Conservation (phyloP, 2,113 vertebrate species). For the Cheirogaleus medius region DNA sequence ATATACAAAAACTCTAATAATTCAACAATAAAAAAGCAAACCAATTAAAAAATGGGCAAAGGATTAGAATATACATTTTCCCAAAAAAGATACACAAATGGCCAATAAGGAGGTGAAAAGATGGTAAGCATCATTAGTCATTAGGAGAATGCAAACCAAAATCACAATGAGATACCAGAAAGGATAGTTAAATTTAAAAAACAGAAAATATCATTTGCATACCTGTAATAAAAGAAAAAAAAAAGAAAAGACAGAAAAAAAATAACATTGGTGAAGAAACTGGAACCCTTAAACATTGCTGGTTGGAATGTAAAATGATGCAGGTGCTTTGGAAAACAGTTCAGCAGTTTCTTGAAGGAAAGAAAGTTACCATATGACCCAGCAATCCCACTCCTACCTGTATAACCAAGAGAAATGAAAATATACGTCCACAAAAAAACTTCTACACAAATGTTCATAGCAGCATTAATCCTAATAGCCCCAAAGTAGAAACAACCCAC, state of each 20-base stretch:
- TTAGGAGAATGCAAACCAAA: conserved; percentile 16
- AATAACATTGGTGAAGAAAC: not conserved
- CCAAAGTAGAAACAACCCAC: not conserved
- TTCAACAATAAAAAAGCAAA: not conserved
- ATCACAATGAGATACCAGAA: not conserved
- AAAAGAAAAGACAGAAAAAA: not conserved
- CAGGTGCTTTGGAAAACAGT: not conserved
- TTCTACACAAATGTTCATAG: not conserved
- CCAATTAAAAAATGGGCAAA: not conserved
- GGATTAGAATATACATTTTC: not conserved
- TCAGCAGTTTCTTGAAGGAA: not conserved
- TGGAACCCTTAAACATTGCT: not conserved
- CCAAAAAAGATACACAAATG: not conserved
- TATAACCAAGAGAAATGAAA: conserved; percentile 9
- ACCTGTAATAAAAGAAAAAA: no score
- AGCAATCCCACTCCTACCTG: not conserved
- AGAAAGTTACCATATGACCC: not conserved
- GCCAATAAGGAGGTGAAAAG: not conserved
- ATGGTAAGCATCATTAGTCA: not conserved
- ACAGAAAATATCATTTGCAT: no score
- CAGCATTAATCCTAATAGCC: not conserved
- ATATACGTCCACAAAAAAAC: not conserved
- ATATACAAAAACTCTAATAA: not conserved
- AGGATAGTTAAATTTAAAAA: not conserved
- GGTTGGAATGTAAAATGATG: not conserved